Evolutionary conservation across 2,113 vertebrate genomes (phyloP).

Genomic region (Emberiza fucata): DNA sequence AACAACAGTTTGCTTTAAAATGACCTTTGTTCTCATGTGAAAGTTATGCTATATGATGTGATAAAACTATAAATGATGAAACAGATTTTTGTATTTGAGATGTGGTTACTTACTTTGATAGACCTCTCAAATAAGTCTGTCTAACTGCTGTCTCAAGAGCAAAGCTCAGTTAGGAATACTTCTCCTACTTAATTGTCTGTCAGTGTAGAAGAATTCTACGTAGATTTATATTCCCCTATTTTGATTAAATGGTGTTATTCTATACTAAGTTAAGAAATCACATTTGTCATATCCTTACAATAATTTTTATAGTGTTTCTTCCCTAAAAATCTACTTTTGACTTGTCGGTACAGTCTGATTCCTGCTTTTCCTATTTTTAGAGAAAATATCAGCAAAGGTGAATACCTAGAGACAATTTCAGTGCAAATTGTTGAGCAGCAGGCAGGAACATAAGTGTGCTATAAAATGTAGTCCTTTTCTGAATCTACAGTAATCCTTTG

Average conservation of each 20-base stretch:
- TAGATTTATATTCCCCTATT: slow-evolving; percentile 12
- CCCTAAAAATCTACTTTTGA: not conserved
- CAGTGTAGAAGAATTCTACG: not conserved
- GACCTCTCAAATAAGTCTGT: not conserved
- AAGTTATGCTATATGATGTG: slow-evolving; percentile 47
- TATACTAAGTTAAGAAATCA: slow-evolving; percentile 14
- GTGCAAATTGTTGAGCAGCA: not conserved
- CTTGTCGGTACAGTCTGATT: not conserved
- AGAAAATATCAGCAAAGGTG: not conserved
- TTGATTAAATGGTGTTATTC: not conserved
- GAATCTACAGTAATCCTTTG: slow-evolving; percentile 20
- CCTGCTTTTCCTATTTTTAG: not conserved
- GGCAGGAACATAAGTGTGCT: not conserved
- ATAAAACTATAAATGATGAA: slow-evolving; percentile 51
- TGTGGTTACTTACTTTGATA: not conserved
- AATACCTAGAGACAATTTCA: slow-evolving; percentile 1
- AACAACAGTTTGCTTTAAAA: slow-evolving; percentile 72
- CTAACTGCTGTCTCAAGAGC: not conserved
- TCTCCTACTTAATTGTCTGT: not conserved
- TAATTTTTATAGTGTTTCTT: not conserved
- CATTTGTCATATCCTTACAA: not conserved
- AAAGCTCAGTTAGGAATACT: not conserved
- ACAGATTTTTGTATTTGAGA: slow-evolving; percentile 25
- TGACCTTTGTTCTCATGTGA: slow-evolving; percentile 52
- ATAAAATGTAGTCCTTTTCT: not conserved